Evolutionary conservation across 2,888 invertebrate species (phyloP), one percentile per base, ranked within the genome.

Genomic region (Melanchra persicariae): DNA sequence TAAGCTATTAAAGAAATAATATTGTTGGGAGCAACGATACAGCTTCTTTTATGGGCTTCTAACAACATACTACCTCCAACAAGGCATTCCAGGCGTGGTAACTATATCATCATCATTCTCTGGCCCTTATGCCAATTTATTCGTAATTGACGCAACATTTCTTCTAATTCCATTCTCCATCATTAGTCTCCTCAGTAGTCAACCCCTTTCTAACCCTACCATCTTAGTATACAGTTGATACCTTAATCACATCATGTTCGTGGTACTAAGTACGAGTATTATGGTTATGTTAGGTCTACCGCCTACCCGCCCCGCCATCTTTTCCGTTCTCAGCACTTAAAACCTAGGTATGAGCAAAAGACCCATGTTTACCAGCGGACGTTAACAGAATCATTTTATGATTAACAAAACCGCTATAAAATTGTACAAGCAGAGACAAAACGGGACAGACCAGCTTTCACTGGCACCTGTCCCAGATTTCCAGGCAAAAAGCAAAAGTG

Each of bases 341-440:
- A 57, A 22, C 24, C 65, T 55, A 66, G n/a, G 17, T 37, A 26
- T 26, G 7, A 43, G 5, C 55, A 43, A 2, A 57, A 63, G 22
- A 37, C 55, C 34, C 47, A 43, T 77, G 57, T 65, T 77, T 71
- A 76, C 17, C 61, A 65, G 40, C 77, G 76, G 74, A 79, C 47
- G 63, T 66, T 10, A 55, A 49, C 63, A 37, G 26, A 43, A 30
- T 58, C 63, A 65, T 75, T 67, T 64, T 74, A 67, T 60, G 60
- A 76, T 78, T 77, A 64, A 69, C 76, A 70, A 76, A 72, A 66
- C 76, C 83, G 63, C 66, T 65, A 70, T 79, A 61, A 70, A 75
- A 75, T 79, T 61, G 55, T 51, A 74, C 60, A 61, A 59, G 71
- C 61, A 65, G 30, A 75, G 58, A 64, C 65, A 67, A 74, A 83